Percentiles rank a stretch among this genome's conserved stretches.
These are phyloP conservation scores for Proisotoma minuta DNA, from an alignment of 2,888 invertebrate genomes.

Conservation along the genomic window DNA sequence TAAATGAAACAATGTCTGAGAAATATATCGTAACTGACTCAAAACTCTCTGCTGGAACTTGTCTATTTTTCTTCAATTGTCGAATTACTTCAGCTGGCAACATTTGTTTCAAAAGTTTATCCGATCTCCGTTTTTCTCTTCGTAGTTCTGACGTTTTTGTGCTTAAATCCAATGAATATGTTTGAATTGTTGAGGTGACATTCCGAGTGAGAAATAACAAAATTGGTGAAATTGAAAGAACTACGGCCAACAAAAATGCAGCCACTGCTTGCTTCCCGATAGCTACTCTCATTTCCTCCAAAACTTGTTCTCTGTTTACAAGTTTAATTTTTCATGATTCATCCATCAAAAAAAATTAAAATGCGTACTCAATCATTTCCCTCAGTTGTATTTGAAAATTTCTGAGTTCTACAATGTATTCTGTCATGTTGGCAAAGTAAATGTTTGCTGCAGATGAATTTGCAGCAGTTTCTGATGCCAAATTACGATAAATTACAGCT, in stretches of 20 bases:
- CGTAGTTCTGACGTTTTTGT: constrained; percentile 55
- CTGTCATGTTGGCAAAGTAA: constrained; percentile 47
- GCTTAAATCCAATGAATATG: constrained; percentile 46
- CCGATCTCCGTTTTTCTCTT: constrained; percentile 59
- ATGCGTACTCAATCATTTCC: constrained; percentile 45
- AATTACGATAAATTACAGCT: constrained; percentile 44
- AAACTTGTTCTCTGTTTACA: constrained; percentile 53
- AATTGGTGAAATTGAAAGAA: constrained; percentile 56
- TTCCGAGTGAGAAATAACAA: constrained; percentile 57
- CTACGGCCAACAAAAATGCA: constrained; percentile 54
- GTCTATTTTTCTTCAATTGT: constrained; percentile 56
- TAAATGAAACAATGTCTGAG: constrained; percentile 83
- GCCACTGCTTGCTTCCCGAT: constrained; percentile 51
- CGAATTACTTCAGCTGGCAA: constrained; percentile 57
- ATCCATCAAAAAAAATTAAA: background rate
- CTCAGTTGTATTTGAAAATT: constrained; percentile 46
- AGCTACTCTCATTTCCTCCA: constrained; percentile 52
- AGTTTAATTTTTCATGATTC: background rate
- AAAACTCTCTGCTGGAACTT: constrained; percentile 60
- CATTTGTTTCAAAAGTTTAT: constrained; percentile 59
- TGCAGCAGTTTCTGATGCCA: background rate
- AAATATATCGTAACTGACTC: constrained; percentile 67
- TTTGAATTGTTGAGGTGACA: constrained; percentile 57
- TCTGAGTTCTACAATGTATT: constrained; percentile 47
- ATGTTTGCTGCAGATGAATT: constrained; percentile 30